Evolutionary conservation across 2,797 vertebrate genomes (phyloP), one percentile per base, ranked within the genome.

Genomic region (Lutjanus argentimaculatus): DNA sequence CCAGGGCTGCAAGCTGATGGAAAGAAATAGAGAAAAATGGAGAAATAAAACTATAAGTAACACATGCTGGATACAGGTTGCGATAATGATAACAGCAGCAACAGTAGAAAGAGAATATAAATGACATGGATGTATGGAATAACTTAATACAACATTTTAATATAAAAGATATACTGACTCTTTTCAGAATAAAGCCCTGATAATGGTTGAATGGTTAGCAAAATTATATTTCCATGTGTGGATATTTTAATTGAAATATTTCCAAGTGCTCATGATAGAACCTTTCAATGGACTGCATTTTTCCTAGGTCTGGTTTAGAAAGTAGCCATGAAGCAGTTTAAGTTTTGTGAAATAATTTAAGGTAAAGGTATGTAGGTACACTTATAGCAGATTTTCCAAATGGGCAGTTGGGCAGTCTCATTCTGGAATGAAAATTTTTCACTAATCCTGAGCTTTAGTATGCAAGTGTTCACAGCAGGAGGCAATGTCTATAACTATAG

Each of bases 1-100:
- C 97, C 98, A 0, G 97, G 95, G 66, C 94, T 95, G 69, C 98
- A 99, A 0, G 98, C 98, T 99, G 83, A 10, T 72, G 57, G n/a
- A 68, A 45, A 77, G 17, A 75, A 40, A 64, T 22, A 57, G 6
- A 68, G 19, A 30, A 56, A 59, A 7, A 69, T 16, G n/a, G 58
- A 72, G 11, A 57, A 11, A 61, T 49, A 58, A 22, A 74, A 64
- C 43, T 42, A 6, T 79, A 15, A 79, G 68, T 53, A 53, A 36
- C 30, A 36, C 30, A 36, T 36, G 30, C 30, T 36, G 2, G 30
- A 36, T 36, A 36, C 30, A 36, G 30, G 30, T 36, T 36, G 30
- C 30, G 6, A 36, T 36, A 36, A 36, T 36, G 30, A 36, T 36
- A 36, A 36, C 30, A 36, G 30, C 30, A 36, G 30, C 30, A 36